Evolutionary conservation across 2,113 vertebrate genomes (phyloP).

Genomic region (Peromyscus maniculatus): DNA sequence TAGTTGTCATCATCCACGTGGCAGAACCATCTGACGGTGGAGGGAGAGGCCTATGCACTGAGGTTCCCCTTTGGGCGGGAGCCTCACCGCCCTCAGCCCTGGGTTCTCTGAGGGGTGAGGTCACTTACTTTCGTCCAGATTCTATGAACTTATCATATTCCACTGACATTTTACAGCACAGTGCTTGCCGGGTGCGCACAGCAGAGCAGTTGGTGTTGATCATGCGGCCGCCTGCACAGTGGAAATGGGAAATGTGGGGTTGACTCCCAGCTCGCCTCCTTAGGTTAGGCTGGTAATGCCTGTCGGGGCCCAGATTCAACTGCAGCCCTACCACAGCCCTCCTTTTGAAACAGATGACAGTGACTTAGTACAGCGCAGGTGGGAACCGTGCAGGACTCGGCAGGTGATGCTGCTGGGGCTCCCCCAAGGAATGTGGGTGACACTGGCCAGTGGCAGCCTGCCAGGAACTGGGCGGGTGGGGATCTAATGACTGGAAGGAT

Average conservation of each 20-base stretch:
- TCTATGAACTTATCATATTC: conserved; percentile 99
- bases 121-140: conserved; percentile 95
- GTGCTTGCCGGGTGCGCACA: conserved; percentile 95
- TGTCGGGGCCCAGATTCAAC: rapidly evolving
- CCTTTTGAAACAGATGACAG: rapidly evolving
- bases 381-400: not conserved
- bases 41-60: not conserved
- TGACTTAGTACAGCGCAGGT: rapidly evolving
- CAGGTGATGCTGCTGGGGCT: not conserved
- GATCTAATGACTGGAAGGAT: not conserved
- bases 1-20: conserved; percentile 99
- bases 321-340: not conserved
- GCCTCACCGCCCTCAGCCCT: not conserved
- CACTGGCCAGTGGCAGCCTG: not conserved
- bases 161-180: conserved; percentile 99
- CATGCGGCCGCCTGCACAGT: conserved; percentile 89
- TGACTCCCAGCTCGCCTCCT: not conserved
- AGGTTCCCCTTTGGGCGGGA: not conserved
- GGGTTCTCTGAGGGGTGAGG: not conserved
- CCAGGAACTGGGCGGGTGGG: not conserved
- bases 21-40: conserved; percentile 95
- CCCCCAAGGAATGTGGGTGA: not conserved
- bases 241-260: rapidly evolving
- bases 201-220: conserved; percentile 99
- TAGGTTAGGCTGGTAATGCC: not conserved